These are phyloP conservation scores for Gonioctena quinquepunctata DNA, from an alignment of 1,140 invertebrate species.

Conservation along the genomic window DNA sequence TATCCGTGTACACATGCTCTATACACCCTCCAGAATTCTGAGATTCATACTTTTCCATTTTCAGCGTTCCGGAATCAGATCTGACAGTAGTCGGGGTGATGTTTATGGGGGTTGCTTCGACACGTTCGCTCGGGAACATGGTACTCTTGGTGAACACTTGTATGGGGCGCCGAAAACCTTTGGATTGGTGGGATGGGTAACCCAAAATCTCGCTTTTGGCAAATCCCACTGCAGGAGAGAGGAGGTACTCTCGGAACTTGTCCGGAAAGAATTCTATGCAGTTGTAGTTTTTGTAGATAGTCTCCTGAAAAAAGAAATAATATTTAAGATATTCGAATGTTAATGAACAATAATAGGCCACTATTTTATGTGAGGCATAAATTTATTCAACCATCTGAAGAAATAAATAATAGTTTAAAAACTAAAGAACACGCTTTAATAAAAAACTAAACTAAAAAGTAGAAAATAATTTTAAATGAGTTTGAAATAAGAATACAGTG, in stretches of 20 bases:
- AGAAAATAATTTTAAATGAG: no score
- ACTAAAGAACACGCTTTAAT: no score
- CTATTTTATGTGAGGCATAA: no score
- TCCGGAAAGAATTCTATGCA: constrained; percentile 86
- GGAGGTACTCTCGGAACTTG: constrained; percentile 86
- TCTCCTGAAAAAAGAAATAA: constrained; percentile 19
- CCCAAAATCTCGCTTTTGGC: constrained; percentile 83
- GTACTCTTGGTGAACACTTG: constrained; percentile 81
- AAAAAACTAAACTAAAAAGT: no score
- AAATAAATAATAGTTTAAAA: no score
- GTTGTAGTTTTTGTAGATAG: constrained; percentile 75
- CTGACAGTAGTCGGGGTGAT: constrained; percentile 28
- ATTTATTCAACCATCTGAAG: no score
- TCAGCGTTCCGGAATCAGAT: constrained; percentile 19
- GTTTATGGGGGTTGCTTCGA: constrained; percentile 46
- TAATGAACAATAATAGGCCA: no score
- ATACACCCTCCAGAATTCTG: constrained; percentile 22
- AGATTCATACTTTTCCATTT: constrained; percentile 38
- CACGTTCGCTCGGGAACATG: constrained; percentile 59
- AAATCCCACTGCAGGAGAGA: constrained; percentile 91
- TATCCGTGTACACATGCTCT: constrained; percentile 39
- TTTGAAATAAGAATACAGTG: no score
- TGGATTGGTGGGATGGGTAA: constrained; percentile 80
- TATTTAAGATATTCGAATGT: no score
- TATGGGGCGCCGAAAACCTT: constrained; percentile 88